Base-by-base conservation (phyloP, 2,113 vertebrate species). In the Takifugu flavidus region DNA sequence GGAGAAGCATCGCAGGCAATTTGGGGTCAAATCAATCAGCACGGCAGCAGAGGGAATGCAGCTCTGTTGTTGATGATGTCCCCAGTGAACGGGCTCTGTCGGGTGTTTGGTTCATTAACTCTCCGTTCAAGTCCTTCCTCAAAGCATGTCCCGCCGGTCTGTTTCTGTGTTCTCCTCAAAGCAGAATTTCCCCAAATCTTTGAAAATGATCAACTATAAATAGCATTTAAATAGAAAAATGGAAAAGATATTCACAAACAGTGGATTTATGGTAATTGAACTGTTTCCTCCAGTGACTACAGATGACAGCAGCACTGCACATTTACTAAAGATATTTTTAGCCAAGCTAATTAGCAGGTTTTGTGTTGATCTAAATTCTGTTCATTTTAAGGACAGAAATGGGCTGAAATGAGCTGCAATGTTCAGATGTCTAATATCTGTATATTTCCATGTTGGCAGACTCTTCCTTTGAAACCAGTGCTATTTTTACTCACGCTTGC, bases 11-110 rank as follows among this genome's bases (percentile, higher is more conserved):
- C 53, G 60, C 26, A 39, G 73, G 61, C 79, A 84, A 82, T 86
- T 78, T 80, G 62, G 79, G 71, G 67, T 57, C 74, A 67, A 78
- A 79, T 87, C 83, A 84, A 75, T 88, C 81, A 83, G 55, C 59
- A 5, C 26, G 12, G 78, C 25, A 59, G 78, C 60, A 74, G 55
- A 70, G 62, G 63, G 63, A 74, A 49, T 13, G 47, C 65, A 31
- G 59, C 67, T 58, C 66, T 46, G 68, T 66, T 82, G 86, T 69
- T 84, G 66, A 80, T 84, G 34, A 75, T 65, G 59, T 80, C 80
- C 70, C 70, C 6, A 5, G 67, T 80, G 82, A 60, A 59, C 47
- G 3, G 44, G 56, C 42, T 77, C 76, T 51, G 61, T 66, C 73
- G 54, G 15, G 70, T 51, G 55, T 74, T 59, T 60, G 75, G 31